Base-by-base conservation (phyloP, 2,113 vertebrate genomes). In the Cygnus buccinator region DNA sequence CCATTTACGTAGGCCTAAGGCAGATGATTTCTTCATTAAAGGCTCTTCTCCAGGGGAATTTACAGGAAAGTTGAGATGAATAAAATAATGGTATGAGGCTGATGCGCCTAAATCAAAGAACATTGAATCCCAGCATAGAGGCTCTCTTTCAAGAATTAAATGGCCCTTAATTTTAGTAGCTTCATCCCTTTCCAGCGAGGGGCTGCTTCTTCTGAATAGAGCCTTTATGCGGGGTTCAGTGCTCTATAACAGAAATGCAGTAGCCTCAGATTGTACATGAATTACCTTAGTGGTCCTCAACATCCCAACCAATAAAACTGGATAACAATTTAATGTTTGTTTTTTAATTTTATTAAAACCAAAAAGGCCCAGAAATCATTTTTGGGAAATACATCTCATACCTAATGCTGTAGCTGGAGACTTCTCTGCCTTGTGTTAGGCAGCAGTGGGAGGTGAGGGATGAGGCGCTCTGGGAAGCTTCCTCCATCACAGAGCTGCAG, bases 1-100 rank as follows among this genome's bases (percentile, higher is more conserved):
- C 57, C 87, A 63, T 93, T 91, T 93, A 35, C 71, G 63, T 63
- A 57, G 93, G 89, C 79, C 46, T 3, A 14, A 68, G 89, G 75
- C 91, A 88, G 93, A 96, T 96, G 92, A 95, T 94, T 96, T 96
- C 93, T 96, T 95, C 85, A 80, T 93, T 89, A 96, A 95, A 80
- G 73, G 70, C 84, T 76, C 67, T 89, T 83, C 89, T 95, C 93
- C 84, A 84, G 87, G 91, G 86, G 61, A 89, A 59, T 91, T 77
- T 82, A 41, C 77, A 91, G 93, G 84, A 43, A 90, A 91, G 90
- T 37, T 71, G 90, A 91, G 95, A 90, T 87, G 66, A 48, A 33
- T 46, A 4, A 93, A 44, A 0, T 26, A 19, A 28, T 59, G 86
- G 55, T 52, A 21, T 67, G 71, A 95, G 33, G 58, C 44, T 78